phyloP scores from a whole-genome alignment of 1,140 invertebrate genomes.

The Lordiphosa stackelbergi region DNA sequence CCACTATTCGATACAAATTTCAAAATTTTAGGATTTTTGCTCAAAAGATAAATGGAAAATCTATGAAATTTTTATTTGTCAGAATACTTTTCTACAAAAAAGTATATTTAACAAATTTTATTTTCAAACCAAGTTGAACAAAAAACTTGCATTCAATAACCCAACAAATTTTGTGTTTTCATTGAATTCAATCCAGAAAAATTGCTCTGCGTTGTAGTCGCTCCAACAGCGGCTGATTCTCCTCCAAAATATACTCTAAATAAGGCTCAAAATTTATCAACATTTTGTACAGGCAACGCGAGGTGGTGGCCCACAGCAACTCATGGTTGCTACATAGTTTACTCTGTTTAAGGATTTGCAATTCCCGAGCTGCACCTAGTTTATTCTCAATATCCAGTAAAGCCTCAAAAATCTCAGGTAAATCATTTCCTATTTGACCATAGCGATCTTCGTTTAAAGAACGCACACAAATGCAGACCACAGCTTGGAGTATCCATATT shows the following conservation, averaged over 20 bases:
- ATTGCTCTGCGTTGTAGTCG: neutral
- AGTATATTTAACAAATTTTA: no score
- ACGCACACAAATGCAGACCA: conserved; percentile 32
- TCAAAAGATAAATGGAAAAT: no score
- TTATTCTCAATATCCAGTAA: conserved; percentile 14
- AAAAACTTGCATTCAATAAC: no score
- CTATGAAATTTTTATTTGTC: no score
- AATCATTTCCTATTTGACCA: conserved; percentile 4
- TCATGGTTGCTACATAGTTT: conserved; percentile 12
- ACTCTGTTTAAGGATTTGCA: neutral
- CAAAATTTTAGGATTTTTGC: no score
- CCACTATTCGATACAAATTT: no score
- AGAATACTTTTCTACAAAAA: no score
- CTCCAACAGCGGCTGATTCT: neutral
- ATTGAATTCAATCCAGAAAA: neutral
- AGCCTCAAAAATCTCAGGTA: neutral
- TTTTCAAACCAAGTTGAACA: no score
- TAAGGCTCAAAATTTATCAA: neutral
- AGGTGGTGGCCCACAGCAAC: neutral
- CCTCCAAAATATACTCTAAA: conserved; percentile 3
- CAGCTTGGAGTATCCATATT: conserved; percentile 26
- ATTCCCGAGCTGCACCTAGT: neutral
- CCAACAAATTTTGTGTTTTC: no score
- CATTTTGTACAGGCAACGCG: conserved; percentile 25
- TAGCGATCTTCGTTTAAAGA: conserved; percentile 16